Conservation (phyloP, 2,113 vertebrate species). For the Nycticryphes semicollaris region DNA sequence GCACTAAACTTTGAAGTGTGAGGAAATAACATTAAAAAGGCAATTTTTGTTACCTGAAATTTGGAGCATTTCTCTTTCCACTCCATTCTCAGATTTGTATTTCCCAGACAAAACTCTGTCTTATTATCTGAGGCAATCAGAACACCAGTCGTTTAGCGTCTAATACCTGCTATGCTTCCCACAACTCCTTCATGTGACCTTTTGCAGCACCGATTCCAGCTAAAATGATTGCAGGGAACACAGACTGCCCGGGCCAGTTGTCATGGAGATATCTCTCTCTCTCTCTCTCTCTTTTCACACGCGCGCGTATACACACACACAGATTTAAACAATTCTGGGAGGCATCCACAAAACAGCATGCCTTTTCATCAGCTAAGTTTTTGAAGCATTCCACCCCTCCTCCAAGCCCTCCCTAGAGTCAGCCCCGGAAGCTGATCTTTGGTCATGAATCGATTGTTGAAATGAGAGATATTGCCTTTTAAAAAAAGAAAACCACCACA, state of each 20-base stretch:
- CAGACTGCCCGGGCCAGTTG: slow-evolving; percentile 71
- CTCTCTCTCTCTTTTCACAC: neutral
- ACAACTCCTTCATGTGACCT: slow-evolving; percentile 79
- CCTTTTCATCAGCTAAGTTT: slow-evolving; percentile 71
- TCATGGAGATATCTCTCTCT: slow-evolving; percentile 75
- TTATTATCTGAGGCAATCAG: slow-evolving; percentile 60
- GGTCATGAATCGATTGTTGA: slow-evolving; percentile 17
- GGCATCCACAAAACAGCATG: slow-evolving; percentile 70
- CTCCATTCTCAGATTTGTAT: slow-evolving; percentile 76
- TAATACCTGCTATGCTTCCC: slow-evolving; percentile 77
- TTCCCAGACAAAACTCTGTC: slow-evolving; percentile 69
- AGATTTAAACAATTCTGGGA: slow-evolving; percentile 67
- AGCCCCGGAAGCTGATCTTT: slow-evolving; percentile 42
- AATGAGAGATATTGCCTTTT: slow-evolving; percentile 8
- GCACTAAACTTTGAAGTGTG: neutral
- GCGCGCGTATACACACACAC: neutral
- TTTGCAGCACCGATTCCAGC: slow-evolving; percentile 63
- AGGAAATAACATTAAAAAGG: neutral
- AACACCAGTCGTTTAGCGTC: slow-evolving; percentile 42
- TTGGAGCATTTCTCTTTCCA: slow-evolving; percentile 68
- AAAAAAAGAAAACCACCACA: neutral
- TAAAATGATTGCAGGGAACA: slow-evolving; percentile 65
- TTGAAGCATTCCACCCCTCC: slow-evolving; percentile 71
- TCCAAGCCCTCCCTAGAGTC: slow-evolving; percentile 66
- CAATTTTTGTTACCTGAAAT: slow-evolving; percentile 75